A percentile compares a stretch with the other conserved stretches of the same genome.
phyloP scores from a whole-genome alignment of 2,888 invertebrate genomes.

The Corbicula japonica region DNA sequence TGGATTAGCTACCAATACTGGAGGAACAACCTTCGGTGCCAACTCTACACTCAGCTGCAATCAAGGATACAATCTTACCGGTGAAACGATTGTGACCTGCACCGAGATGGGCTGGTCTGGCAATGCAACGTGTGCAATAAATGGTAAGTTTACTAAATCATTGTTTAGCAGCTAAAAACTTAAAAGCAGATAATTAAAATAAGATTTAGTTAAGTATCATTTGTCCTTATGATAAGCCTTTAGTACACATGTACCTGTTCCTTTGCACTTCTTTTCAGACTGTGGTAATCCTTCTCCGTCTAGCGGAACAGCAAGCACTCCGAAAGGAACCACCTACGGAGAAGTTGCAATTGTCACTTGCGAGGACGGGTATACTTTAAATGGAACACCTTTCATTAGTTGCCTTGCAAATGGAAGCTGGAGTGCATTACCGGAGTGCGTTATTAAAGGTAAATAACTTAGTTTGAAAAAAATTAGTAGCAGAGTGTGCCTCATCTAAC shows the following conservation, averaged over 20 bases:
- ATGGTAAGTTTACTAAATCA: no score
- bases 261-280: constrained; percentile 30
- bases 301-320: constrained; percentile 17
- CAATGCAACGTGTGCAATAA: constrained; percentile 17
- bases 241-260: no score
- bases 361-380: constrained; percentile 21
- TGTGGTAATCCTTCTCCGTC: constrained; percentile 29
- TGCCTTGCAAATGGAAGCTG: background rate
- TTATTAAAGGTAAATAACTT: no score
- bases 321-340: constrained; percentile 15
- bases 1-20: background rate
- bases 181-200: no score
- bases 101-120: constrained; percentile 7
- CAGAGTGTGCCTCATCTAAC: no score
- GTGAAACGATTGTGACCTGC: constrained; percentile 15
- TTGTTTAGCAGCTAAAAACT: no score
- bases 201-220: no score
- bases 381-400: constrained; percentile 15
- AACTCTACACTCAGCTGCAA: constrained; percentile 20
- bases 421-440: constrained; percentile 18
- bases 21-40: constrained; percentile 27
- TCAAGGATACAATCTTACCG: constrained; percentile 26
- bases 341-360: constrained; percentile 33
- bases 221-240: no score
- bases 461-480: no score